Evolutionary conservation across 2,797 vertebrate genomes (phyloP), one percentile per base, ranked within the genome.

Genomic region (Siniperca obscura): DNA sequence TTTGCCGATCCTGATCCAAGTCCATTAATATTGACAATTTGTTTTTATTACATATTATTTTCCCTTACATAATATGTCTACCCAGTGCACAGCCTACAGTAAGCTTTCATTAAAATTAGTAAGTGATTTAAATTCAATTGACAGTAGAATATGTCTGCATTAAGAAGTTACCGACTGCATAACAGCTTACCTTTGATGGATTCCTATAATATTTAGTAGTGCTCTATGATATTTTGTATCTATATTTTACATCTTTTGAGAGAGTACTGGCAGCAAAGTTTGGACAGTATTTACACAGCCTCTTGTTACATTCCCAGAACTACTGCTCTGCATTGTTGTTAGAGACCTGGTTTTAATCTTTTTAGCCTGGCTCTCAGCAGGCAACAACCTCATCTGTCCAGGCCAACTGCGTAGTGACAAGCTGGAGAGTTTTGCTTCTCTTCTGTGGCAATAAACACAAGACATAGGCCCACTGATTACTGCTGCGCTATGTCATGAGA

Each of bases 241-340:
- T 40, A 16, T 74, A 46, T 46, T 70, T 59, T 16, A 61, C 36
- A 19, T 40, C 17, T 62, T 61, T 38, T 62, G 14, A 21, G 42
- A 36, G 59, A 27, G 22, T 7, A 19, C 34, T 52, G 22, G 34
- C 34, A 74, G 59, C 46, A 14, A 25, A 16, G 56, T 61, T 64
- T 74, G 34, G 71, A 53, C 46, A 52, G 71, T 52, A 50, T 50
- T 50, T 61, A 71, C 53, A 59, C 53, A 27, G 38, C 17, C 9
- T 64, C 34, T 13, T 52, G 27, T 60, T n/a, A 53, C 71, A 64
- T 74, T 74, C 46, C 57, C 19, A 65, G 38, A 53, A 25, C 59
- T n/a, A 8, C 61, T 42, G 60, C 73, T 65, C 25, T 42, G 25
- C 62, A 44, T 11, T 13, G 34, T 27, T 64, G 36, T 74, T 74